Evolutionary conservation across 2,888 invertebrate species (phyloP).

Genomic region (Tetranychus piercei): DNA sequence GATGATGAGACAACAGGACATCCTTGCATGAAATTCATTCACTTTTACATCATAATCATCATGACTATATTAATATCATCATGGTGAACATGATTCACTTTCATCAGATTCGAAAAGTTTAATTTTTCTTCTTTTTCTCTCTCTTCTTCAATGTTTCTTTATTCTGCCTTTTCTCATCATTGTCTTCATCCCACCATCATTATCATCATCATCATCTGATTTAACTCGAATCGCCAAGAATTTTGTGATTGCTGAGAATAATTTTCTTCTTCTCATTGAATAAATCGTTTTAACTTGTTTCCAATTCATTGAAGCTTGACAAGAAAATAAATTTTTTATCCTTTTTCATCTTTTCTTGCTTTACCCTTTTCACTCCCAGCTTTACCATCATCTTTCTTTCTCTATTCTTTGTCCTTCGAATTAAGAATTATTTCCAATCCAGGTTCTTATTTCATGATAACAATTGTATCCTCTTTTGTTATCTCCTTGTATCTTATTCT

Average conservation of each 20-base stretch:
- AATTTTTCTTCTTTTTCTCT: background rate
- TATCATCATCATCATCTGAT: background rate
- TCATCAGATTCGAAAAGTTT: background rate
- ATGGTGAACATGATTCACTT: background rate
- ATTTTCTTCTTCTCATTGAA: background rate
- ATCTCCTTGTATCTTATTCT: background rate
- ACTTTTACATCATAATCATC: background rate
- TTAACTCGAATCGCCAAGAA: background rate
- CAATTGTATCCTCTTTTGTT: no score
- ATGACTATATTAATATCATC: background rate
- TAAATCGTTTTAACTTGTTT: background rate
- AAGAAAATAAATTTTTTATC: background rate
- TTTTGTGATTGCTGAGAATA: background rate
- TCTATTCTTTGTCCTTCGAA: background rate
- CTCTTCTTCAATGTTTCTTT: background rate
- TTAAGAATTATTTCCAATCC: background rate
- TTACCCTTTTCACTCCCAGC: background rate
- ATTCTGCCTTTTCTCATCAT: background rate
- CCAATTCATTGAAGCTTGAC: conserved; percentile 1
- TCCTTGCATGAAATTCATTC: background rate
- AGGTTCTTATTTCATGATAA: background rate
- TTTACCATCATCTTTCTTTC: background rate
- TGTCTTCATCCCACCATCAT: background rate
- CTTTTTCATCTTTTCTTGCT: background rate
- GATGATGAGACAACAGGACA: background rate